phyloP scores from a whole-genome alignment of 1,140 invertebrate species.

The Ganaspis sp. region DNA sequence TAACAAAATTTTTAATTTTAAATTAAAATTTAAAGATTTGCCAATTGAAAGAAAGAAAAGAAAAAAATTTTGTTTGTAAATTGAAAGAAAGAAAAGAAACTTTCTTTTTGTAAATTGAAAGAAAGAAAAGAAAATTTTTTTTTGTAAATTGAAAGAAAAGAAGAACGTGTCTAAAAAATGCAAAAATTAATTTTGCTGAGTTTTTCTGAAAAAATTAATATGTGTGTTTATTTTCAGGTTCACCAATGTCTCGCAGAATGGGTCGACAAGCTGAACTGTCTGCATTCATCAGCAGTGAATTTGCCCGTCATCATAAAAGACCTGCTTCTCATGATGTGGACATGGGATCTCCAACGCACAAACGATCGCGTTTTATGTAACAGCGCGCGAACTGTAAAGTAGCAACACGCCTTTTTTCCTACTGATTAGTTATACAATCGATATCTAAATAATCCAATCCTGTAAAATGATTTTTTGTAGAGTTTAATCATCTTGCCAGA shows the following conservation, averaged over 20 bases:
- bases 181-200: too few species aligned
- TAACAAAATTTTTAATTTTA: too few species aligned
- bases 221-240: conserved; percentile 55
- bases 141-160: too few species aligned
- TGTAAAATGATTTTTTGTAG: conserved; percentile 52
- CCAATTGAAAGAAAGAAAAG: too few species aligned
- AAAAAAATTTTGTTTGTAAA: too few species aligned
- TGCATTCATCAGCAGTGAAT: conserved; percentile 86
- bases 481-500: conserved; percentile 50
- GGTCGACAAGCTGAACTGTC: conserved; percentile 81
- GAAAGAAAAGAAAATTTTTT: too few species aligned
- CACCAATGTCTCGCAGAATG: conserved; percentile 69
- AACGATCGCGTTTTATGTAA: conserved; percentile 79
- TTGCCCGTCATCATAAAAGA: conserved; percentile 85
- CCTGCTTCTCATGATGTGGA: conserved; percentile 81
- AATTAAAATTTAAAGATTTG: too few species aligned
- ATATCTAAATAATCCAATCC: conserved; percentile 56
- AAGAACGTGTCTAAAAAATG: too few species aligned
- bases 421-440: conserved; percentile 58
- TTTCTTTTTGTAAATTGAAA: too few species aligned
- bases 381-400: conserved; percentile 75
- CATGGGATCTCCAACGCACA: conserved; percentile 83
- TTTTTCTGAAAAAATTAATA: conserved; percentile 11
- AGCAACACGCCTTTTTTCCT: conserved; percentile 63
- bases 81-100: too few species aligned